Conservation (phyloP, 2,113 vertebrate genomes). For the Paramisgurnus dabryanus region DNA sequence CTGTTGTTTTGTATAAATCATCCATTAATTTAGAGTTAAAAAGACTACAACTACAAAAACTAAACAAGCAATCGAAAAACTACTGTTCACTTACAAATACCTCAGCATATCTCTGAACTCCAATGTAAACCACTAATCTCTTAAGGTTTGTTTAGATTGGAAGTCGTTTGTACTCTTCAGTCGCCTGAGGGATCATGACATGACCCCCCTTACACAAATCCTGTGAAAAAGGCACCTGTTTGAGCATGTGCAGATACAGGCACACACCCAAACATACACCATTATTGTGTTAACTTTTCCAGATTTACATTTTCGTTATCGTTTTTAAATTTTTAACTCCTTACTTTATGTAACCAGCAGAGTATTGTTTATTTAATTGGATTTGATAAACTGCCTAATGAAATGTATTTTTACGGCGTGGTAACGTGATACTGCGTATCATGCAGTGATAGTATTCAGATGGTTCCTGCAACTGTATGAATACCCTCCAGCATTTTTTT, state of each 20-base stretch:
- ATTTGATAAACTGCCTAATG: not conserved
- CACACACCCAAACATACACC: not conserved
- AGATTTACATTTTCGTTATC: too few species aligned
- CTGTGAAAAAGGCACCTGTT: not conserved
- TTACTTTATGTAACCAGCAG: not conserved
- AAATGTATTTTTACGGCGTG: not conserved
- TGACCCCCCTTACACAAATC: not conserved
- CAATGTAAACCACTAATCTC: not conserved
- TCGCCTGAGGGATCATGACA: not conserved
- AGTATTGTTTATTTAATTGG: not conserved
- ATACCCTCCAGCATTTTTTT: too few species aligned
- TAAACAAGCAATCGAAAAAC: too few species aligned
- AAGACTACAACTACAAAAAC: too few species aligned
- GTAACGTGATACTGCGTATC: not conserved
- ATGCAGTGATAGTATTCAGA: not conserved
- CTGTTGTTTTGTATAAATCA: too few species aligned
- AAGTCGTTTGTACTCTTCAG: not conserved
- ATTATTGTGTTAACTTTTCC: not conserved
- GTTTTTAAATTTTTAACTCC: too few species aligned
- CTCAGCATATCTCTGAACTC: not conserved
- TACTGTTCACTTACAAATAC: too few species aligned
- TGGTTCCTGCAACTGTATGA: not conserved
- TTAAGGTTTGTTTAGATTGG: not conserved
- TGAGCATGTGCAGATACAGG: constrained; percentile 3
- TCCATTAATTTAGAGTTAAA: too few species aligned